These are phyloP conservation scores for Xanthorhoe spadicearia DNA, from an alignment of 2,888 invertebrate genomes.

Conservation along the genomic window DNA sequence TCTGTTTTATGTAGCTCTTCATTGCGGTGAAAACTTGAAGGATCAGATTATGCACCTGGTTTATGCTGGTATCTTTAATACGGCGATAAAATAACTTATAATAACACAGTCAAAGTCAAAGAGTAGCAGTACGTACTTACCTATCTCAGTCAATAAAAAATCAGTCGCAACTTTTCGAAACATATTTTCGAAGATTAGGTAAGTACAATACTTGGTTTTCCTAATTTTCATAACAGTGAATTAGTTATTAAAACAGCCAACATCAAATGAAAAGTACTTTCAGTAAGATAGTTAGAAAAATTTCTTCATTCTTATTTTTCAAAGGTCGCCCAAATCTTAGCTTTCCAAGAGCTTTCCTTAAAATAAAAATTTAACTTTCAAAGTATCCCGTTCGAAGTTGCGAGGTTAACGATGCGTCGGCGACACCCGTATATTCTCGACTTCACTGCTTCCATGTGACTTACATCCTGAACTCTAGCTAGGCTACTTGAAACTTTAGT, in stretches of 20 bases:
- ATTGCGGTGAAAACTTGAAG: no score
- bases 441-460: constrained; percentile 21
- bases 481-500: background rate
- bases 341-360: constrained; percentile 23
- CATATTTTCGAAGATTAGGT: no score
- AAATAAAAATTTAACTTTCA: constrained; percentile 43
- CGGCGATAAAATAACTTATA: no score
- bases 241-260: no score
- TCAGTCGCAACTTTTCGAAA: no score
- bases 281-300: background rate
- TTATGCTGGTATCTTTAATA: no score
- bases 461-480: constrained; percentile 4
- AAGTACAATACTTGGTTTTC: background rate
- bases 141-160: no score
- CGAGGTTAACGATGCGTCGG: constrained; percentile 41
- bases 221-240: background rate
- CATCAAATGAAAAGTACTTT: no score
- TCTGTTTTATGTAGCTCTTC: no score
- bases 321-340: constrained; percentile 12
- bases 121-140: no score
- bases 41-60: no score
- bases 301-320: background rate
- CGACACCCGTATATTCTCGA: constrained; percentile 20
- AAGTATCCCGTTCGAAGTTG: constrained; percentile 48
- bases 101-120: no score